Percentiles rank a stretch among this genome's conserved stretches.
These are phyloP conservation scores for Trypoxylus dichotomus DNA, from an alignment of 1,140 invertebrate species.

Conservation along the genomic window DNA sequence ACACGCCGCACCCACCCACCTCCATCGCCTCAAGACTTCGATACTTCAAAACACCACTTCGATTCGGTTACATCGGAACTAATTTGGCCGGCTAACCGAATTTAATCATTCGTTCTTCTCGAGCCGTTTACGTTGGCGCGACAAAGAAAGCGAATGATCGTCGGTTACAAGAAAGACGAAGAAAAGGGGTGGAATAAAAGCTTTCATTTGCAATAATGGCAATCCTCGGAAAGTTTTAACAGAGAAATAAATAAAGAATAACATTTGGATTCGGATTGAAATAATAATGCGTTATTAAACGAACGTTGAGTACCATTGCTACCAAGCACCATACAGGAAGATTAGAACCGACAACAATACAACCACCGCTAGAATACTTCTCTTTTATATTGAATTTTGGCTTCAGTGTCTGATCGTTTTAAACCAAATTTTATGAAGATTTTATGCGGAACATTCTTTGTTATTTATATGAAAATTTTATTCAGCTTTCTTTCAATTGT, in stretches of 20 bases:
- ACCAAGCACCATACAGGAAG: neutral
- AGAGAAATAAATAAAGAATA: slow-evolving; percentile 18
- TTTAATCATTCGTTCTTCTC: neutral
- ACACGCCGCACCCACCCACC: neutral
- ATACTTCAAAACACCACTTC: slow-evolving; percentile 25
- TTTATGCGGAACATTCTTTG: neutral
- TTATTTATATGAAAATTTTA: neutral
- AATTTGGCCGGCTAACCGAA: slow-evolving; percentile 22
- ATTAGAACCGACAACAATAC: neutral
- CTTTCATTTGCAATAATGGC: slow-evolving; percentile 7
- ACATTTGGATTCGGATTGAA: slow-evolving; percentile 20
- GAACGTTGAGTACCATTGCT: neutral
- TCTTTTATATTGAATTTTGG: slow-evolving; percentile 6
- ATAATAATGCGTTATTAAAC: slow-evolving; percentile 18
- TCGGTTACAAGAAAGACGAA: neutral
- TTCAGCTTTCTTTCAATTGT: no score
- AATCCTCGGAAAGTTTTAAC: slow-evolving; percentile 14
- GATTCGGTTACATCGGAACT: slow-evolving; percentile 17
- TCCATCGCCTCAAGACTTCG: neutral
- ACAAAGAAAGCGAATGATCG: neutral
- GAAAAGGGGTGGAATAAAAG: neutral
- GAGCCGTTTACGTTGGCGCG: neutral
- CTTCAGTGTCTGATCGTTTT: neutral
- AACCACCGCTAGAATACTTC: neutral
- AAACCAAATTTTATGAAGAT: neutral